These are phyloP conservation scores for Platycheirus albimanus DNA, from an alignment of 2,888 invertebrate species.

Conservation along the genomic window DNA sequence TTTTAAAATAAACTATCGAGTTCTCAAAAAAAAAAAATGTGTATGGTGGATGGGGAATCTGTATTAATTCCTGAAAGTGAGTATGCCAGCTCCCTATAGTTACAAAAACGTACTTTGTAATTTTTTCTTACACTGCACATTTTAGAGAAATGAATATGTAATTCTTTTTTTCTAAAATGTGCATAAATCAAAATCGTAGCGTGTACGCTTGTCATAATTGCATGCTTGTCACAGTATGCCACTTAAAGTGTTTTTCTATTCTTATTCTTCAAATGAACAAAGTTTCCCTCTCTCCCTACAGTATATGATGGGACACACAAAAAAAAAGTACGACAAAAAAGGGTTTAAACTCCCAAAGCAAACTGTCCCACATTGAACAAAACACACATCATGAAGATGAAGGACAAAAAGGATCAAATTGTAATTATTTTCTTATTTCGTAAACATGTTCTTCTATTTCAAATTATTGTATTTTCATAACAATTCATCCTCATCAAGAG, in stretches of 20 bases:
- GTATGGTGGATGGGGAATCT: too few relatives aligned
- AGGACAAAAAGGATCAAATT: constrained; percentile 72
- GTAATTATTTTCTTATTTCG: constrained; percentile 73
- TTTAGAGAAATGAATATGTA: too few relatives aligned
- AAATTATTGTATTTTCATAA: constrained; percentile 52
- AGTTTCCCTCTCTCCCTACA: neutral
- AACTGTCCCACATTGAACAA: constrained; percentile 50
- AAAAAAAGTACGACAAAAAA: constrained; percentile 30
- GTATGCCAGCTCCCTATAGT: too few relatives aligned
- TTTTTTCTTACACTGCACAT: too few relatives aligned
- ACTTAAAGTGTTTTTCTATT: constrained; percentile 59
- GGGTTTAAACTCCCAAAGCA: constrained; percentile 48
- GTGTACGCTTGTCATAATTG: constrained; percentile 60
- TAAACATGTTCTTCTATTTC: constrained; percentile 70
- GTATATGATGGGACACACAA: constrained; percentile 19
- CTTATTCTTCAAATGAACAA: constrained; percentile 26
- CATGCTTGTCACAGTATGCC: constrained; percentile 60
- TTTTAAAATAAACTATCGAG: too few relatives aligned
- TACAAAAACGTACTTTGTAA: too few relatives aligned
- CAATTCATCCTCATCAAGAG: constrained; percentile 67
- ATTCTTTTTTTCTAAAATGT: too few relatives aligned
- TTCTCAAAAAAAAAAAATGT: too few relatives aligned
- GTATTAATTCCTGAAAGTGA: too few relatives aligned
- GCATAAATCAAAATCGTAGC: constrained; percentile 57
- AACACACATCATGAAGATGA: constrained; percentile 13